Evolutionary conservation across 2,888 invertebrate genomes (phyloP), one percentile per base, ranked within the genome.

Genomic region (Sminthurinus aureus): DNA sequence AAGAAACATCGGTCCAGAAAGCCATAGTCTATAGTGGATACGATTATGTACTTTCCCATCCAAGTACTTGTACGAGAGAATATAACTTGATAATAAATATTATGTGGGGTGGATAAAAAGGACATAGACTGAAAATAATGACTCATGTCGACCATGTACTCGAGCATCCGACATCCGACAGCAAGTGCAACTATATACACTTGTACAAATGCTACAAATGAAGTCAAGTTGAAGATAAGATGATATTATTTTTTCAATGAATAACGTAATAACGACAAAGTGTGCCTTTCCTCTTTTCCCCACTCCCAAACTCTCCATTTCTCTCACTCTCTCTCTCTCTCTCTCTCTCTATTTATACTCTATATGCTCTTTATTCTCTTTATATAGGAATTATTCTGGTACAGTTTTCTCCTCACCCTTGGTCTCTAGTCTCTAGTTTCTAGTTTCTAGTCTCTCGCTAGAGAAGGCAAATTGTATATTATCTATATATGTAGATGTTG

Each of bases 241-340:
- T 71, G 79, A 50, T 81, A 74, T 81, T 81, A 79, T 81, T 81
- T 81, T 81, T 81, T 81, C 80, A 81, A 81, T 81, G 80, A 81
- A 81, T 81, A 81, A 81, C 66, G 79, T 79, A 79, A 79, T 79
- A 67, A 79, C 80, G 80, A 81, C 80, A 81, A 81, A 81, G 50
- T 50, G 58, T 69, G 66, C 18, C 58, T 50, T 24, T 81, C 58
- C 52, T 52, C 12, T 80, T 79, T 38, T 66, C 20, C 69, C 79
- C 26, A 9, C 71, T 24, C 26, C 67, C 67, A 15, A 67, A n/a
- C 67, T 22, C n/a, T 22, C 71, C 71, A 71, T 24, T 18, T 38
- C 26, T 15, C n/a, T 26, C 4, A 38, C 20, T 38, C 22, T 24
- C 52, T 24, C 51, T 78, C 50, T 64, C 6, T 64, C 78, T 58